Percentiles rank a stretch among this genome's conserved stretches.
phyloP scores from a whole-genome alignment of 2,113 vertebrate genomes.

The Collichthys lucidus region DNA sequence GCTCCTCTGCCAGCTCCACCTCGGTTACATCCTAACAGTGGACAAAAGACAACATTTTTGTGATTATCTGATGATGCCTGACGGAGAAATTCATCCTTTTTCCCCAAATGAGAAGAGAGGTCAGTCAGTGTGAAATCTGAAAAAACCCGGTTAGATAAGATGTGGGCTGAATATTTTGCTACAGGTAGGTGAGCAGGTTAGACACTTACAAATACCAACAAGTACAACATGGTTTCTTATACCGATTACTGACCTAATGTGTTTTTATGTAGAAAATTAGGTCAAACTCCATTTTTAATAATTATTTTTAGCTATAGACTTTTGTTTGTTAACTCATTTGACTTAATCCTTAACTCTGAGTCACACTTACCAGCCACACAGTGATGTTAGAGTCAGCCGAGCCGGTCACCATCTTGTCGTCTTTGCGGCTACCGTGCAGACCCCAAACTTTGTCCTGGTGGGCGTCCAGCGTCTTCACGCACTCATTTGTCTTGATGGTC shows the following conservation, averaged over 20 bases:
- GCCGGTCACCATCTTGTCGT: slow-evolving; percentile 88
- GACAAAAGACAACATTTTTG: slow-evolving; percentile 5
- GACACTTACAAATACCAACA: background rate
- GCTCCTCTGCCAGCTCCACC: slow-evolving; percentile 89
- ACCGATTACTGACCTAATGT: background rate
- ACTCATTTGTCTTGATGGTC: slow-evolving; percentile 98
- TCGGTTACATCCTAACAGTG: slow-evolving; percentile 93
- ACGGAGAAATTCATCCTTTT: background rate
- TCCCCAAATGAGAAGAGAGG: background rate
- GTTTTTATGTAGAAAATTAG: background rate
- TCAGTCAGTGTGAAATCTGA: background rate
- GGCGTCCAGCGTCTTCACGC: slow-evolving; percentile 92
- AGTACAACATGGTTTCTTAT: background rate
- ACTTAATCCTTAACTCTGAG: background rate
- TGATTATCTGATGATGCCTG: background rate
- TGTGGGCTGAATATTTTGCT: background rate
- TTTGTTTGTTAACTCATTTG: background rate
- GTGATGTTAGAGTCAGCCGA: slow-evolving; percentile 91
- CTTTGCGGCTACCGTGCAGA: slow-evolving; percentile 88
- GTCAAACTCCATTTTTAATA: background rate
- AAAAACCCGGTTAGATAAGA: background rate
- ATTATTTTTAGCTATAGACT: background rate
- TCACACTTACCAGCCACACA: slow-evolving; percentile 89
- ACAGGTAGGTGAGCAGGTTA: background rate
- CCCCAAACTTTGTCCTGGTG: slow-evolving; percentile 98